A percentile compares a stretch with the other conserved stretches of the same genome.
Evolutionary conservation across 1,140 invertebrate genomes (phyloP).

Genomic region (Protaetia brevitarsis): DNA sequence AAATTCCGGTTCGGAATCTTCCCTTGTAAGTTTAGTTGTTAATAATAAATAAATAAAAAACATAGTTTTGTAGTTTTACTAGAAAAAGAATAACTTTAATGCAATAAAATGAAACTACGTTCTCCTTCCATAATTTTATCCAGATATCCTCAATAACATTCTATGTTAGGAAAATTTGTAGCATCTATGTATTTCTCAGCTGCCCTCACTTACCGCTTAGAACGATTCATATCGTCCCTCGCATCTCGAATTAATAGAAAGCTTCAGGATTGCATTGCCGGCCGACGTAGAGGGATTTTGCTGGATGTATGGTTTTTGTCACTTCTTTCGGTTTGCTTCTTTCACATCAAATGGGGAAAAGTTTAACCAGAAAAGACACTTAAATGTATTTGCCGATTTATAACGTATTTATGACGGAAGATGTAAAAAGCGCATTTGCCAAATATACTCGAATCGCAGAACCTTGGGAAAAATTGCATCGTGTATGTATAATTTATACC

Average conservation of each 20-base stretch:
- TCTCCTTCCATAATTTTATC: no score
- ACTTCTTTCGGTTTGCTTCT: not conserved
- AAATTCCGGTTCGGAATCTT: no score
- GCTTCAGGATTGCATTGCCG: not conserved
- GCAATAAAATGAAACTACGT: no score
- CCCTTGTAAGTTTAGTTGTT: no score
- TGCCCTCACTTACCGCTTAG: slow-evolving; percentile 15
- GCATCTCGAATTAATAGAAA: not conserved
- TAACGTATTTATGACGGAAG: not conserved
- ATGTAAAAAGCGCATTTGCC: not conserved
- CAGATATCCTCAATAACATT: not conserved
- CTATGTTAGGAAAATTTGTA: not conserved
- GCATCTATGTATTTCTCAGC: slow-evolving; percentile 35
- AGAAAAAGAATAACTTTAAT: no score
- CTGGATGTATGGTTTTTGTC: not conserved
- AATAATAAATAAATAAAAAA: no score
- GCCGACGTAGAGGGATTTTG: not conserved
- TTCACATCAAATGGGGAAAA: not conserved
- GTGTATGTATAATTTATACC: not conserved
- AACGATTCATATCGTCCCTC: slow-evolving; percentile 25
- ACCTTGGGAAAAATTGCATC: not conserved
- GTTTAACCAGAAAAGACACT: slow-evolving; percentile 20
- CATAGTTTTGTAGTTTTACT: no score
- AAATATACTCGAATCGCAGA: not conserved
- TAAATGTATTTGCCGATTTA: slow-evolving; percentile 18